A percentile compares a stretch with the other conserved stretches of the same genome.
Conservation (phyloP, 1,140 invertebrate species). For the Lamellibrachia luymesi region DNA sequence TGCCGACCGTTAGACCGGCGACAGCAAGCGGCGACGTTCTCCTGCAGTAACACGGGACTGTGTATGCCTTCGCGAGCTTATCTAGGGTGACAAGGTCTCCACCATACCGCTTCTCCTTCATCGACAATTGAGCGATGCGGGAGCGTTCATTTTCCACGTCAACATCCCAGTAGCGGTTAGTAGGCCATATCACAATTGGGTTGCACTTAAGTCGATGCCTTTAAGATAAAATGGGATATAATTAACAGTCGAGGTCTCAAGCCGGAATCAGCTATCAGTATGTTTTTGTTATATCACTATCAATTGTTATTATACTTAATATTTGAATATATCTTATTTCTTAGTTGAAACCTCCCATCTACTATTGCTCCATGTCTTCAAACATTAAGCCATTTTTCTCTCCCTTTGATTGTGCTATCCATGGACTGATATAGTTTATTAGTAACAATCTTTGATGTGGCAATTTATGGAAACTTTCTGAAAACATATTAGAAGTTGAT, state of each 20-base stretch:
- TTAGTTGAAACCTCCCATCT: no score
- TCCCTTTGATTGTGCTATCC: no score
- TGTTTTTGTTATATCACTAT: no score
- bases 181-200: not conserved
- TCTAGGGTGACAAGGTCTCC: constrained; percentile 44
- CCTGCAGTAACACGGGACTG: not conserved
- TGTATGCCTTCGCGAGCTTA: constrained; percentile 63
- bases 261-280: no score
- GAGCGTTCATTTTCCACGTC: not conserved
- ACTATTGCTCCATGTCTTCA: no score
- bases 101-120: not conserved
- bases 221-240: not conserved
- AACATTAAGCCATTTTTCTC: no score
- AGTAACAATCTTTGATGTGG: no score
- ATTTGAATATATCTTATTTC: no score
- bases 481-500: no score
- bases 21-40: constrained; percentile 67
- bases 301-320: no score
- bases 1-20: constrained; percentile 69
- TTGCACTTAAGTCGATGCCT: not conserved
- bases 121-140: not conserved
- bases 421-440: no score
- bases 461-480: no score
- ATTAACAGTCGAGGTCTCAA: not conserved
- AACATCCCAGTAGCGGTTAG: not conserved